Evolutionary conservation across 1,140 invertebrate genomes (phyloP).

Genomic region (Bombus soroeensis): DNA sequence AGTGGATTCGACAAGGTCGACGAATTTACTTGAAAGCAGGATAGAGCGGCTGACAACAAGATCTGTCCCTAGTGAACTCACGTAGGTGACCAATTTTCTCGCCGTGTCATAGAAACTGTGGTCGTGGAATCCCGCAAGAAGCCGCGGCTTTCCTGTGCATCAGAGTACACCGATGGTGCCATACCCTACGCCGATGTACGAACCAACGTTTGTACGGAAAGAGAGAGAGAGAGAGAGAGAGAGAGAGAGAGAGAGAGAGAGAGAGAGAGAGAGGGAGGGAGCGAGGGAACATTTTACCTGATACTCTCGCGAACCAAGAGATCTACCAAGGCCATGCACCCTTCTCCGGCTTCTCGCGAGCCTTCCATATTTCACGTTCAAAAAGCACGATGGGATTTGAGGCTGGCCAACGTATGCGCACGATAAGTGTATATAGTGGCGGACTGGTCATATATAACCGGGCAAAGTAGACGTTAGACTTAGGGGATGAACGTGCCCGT

Average conservation of each 20-base stretch:
- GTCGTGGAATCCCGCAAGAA: slow-evolving; percentile 17
- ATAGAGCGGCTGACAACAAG: not conserved
- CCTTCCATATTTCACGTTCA: slow-evolving; percentile 70
- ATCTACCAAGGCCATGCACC: slow-evolving; percentile 46
- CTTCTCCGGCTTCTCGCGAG: slow-evolving; percentile 12
- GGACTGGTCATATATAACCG: slow-evolving; percentile 75
- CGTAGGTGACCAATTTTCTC: slow-evolving; percentile 36
- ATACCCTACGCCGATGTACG: not conserved
- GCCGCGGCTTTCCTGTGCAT: slow-evolving; percentile 11
- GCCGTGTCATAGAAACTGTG: not conserved
- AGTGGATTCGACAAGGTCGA: slow-evolving; percentile 7
- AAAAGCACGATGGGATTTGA: slow-evolving; percentile 76
- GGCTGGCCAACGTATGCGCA: slow-evolving; percentile 73
- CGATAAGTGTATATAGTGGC: slow-evolving; percentile 75
- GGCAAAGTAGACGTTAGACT: slow-evolving; percentile 76
- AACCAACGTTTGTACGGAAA: not conserved
- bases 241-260: slow-evolving; percentile 4
- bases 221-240: not conserved
- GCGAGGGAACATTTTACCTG: slow-evolving; percentile 49
- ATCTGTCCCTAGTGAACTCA: not conserved
- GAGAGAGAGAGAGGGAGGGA: too few species aligned
- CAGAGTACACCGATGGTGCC: slow-evolving; percentile 6
- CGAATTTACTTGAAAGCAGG: not conserved
- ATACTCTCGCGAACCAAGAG: slow-evolving; percentile 29
- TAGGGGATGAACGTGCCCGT: slow-evolving; percentile 77